Conservation (phyloP, 2,888 invertebrate genomes). For the Aspidiotus rigidus region DNA sequence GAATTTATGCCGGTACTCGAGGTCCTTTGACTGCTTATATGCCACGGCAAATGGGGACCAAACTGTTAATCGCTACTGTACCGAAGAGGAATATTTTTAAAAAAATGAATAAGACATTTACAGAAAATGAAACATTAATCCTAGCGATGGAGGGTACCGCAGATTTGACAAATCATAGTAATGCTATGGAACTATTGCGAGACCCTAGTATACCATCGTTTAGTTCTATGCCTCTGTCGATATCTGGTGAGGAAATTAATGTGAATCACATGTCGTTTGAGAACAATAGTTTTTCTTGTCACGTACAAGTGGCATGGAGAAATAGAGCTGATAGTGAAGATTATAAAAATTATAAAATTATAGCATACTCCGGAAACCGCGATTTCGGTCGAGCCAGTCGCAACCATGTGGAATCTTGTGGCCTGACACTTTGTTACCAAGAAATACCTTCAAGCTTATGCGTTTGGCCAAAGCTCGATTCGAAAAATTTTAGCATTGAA, state of each 20-base stretch:
- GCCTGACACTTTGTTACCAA: slow-evolving; percentile 39
- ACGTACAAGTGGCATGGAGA: slow-evolving; percentile 6
- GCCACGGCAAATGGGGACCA: slow-evolving; percentile 4
- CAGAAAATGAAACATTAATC: neutral
- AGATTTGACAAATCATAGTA: neutral
- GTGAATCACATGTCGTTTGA: slow-evolving; percentile 6
- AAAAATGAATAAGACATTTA: neutral
- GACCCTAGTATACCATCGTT: slow-evolving; percentile 1
- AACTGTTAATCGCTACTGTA: slow-evolving; percentile 1
- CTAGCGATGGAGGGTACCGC: neutral
- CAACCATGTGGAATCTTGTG: slow-evolving; percentile 41
- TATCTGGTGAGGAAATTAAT: neutral
- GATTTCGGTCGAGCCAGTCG: slow-evolving; percentile 21
- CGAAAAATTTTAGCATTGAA: slow-evolving; percentile 39
- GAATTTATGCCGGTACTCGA: slow-evolving; percentile 45
- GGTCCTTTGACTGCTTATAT: neutral
- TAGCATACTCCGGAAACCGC: slow-evolving; percentile 15
- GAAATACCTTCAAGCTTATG: neutral
- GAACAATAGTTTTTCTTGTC: slow-evolving; percentile 13
- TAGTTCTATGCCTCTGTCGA: neutral
- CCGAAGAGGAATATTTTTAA: slow-evolving; percentile 6
- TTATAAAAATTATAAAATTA: slow-evolving; percentile 13
- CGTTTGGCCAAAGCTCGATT: slow-evolving; percentile 39
- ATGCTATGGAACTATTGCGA: slow-evolving; percentile 1
- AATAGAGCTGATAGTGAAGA: neutral